Base-by-base conservation (phyloP, 2,888 invertebrate species). In the Phragmatobia fuliginosa region DNA sequence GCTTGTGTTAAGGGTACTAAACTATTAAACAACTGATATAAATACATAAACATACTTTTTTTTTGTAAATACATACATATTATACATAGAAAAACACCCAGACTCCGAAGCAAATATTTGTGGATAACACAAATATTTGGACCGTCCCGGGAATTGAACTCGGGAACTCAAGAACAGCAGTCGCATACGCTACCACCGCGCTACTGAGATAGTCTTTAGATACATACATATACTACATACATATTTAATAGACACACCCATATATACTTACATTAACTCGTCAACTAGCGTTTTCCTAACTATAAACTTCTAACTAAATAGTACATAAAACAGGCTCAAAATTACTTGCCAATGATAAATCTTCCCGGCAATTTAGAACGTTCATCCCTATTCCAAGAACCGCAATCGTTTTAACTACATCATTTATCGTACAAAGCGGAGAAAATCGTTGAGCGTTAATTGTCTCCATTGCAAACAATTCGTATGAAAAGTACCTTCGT, bases 331-430 rank as follows among this genome's bases (percentile, higher is more conserved):
- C 62, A 65, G 45, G 49, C 33, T 74, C 71, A 65, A 70, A 73
- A 70, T 79, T 72, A 73, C 78, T 72, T 65, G 58, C 66, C 68
- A 70, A 77, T 80, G 80, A 80, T 80, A 79, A 80, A 80, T 77
- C 77, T 72, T 79, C 70, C 74, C 75, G 16, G 59, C 64, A 65
- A 69, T 81, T 81, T 71, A 71, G 73, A 77, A 72, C 71, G 73
- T 71, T 77, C 79, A 76, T 81, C 79, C 76, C 70, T 77, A 66
- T 81, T 77, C 74, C 58, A 58, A 75, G 78, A 73, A 76, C 81
- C 81, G 75, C 81, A 81, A 79, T 79, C 78, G 79, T 72, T 81
- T 79, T 79, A 81, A 81, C 76, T 76, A 73, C 79, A 67, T 73
- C 81, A 79, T 79, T 81, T 79, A 76, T 77, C 66, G 66, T 74